These are phyloP conservation scores for Aphaenogaster rudis DNA, from an alignment of 1,140 invertebrate species.

Conservation along the genomic window DNA sequence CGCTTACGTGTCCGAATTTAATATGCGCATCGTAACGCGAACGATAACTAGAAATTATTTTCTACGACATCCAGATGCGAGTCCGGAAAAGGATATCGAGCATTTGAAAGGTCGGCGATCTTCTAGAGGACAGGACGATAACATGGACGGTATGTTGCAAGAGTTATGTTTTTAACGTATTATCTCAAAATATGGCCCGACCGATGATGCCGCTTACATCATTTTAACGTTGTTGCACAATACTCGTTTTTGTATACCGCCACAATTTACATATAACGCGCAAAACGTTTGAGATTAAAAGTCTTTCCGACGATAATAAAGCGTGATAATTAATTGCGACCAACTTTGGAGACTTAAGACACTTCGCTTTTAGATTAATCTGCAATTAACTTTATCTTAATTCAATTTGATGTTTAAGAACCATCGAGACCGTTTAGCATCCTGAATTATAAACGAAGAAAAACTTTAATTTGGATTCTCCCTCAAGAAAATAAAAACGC, in stretches of 20 bases:
- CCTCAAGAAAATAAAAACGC: not conserved
- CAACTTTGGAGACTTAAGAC: not conserved
- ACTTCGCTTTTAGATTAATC: constrained; percentile 1
- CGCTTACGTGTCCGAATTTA: not conserved
- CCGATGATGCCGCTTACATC: not conserved
- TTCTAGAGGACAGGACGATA: not conserved
- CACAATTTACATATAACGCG: not conserved
- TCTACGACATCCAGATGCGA: not conserved
- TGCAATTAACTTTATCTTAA: not conserved
- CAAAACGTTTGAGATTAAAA: not conserved
- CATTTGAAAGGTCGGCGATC: not conserved
- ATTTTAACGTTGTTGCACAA: constrained; percentile 5
- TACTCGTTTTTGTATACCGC: not conserved
- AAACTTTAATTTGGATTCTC: not conserved
- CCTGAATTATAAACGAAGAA: not conserved
- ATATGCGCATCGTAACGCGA: not conserved
- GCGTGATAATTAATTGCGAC: constrained; percentile 17
- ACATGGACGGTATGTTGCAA: not conserved
- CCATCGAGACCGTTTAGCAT: not conserved
- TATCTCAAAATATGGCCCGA: not conserved
- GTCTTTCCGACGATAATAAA: not conserved
- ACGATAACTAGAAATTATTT: not conserved
- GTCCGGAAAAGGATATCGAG: not conserved
- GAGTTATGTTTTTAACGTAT: not conserved
- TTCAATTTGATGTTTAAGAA: not conserved